Base-by-base conservation (phyloP, 2,113 vertebrate species). In the Entelurus aequoreus region DNA sequence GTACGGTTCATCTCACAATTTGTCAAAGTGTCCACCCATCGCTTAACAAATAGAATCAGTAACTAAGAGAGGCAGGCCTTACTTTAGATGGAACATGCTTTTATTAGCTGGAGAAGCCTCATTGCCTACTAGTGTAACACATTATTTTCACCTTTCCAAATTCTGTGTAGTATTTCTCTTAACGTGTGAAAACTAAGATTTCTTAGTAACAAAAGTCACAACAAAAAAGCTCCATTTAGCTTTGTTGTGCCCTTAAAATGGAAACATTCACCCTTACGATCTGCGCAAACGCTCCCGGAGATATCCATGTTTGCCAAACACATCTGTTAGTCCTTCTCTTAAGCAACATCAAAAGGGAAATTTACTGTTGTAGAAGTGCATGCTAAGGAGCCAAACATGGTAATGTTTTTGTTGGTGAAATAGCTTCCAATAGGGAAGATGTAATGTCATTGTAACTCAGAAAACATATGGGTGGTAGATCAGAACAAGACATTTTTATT, bases 311-410 rank as follows among this genome's bases (percentile, higher is more conserved):
- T 51, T 42, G 37, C 35, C 48, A 62, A 62, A 62, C 60, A 52
- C 36, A 62, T 62, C 60, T 62, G 60, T 62, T 51, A 62, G 11
- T 38, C 60, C 60, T 57, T 62, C 60, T 42, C 49, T 8, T 44
- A 44, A 53, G 38, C 5, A 52, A 44, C 38, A 28, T 63, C 37
- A 44, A 52, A 51, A 42, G 48, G 38, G 13, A 63, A 63, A 63
- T 21, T 52, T 51, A 62, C 36, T 62, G 38, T 63, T 53, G 61
- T 19, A 28, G 5, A 63, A 42, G 49, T 63, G 50, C 49, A 46
- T 50, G 50, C 49, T 44, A 44, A 52, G 38, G 38, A 52, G 38
- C 61, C 50, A 63, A 63, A 63, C 38, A 63, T 52, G 61, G 61
- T 44, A 28, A 63, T 63, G 61, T 53, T 63, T 51, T 44, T 63